Evolutionary conservation across 2,888 invertebrate species (phyloP), one percentile per base, ranked within the genome.

Genomic region (Teinopalpus imperialis): DNA sequence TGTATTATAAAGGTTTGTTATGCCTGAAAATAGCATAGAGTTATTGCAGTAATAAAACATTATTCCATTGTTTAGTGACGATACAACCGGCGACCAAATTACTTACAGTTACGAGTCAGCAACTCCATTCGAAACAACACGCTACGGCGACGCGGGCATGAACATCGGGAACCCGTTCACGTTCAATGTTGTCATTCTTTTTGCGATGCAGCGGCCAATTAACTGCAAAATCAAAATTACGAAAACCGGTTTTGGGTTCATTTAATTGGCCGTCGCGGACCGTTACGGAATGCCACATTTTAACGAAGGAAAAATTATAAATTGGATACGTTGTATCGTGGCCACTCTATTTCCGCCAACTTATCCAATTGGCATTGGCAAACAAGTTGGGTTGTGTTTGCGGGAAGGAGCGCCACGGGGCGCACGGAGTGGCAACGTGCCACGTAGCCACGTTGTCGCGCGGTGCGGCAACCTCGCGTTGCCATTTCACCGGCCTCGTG

Each of bases 341-440:
- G 24, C 36, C 54, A 52, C 40, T 48, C 53, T 51, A 53, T 67
- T 61, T 63, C 58, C 57, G 60, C 59, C 53, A 63, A 61, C 64
- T 64, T 69, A 67, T 63, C 63, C 64, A 64, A 66, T 68, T 74
- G 64, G 70, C 73, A 73, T 71, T 70, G 66, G 66, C 69, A 74
- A 77, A 72, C 74, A 72, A 74, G 69, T 69, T 68, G 63, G 69
- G 69, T 66, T 74, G 10, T 3, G 67, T 72, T 69, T 64, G 70
- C 71, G 69, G 59, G 61, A 57, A 59, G 44, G 44, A 29, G 56
- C 54, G 66, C 54, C 60, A 57, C 58, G 44, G 44, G 26, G 56
- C 54, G 66, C 54, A 60, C 62, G 61, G 62, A 60, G 61, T 63
- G 76, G 74, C 80, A 80, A 75, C 77, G 62, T 39, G 37, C 58